Base-by-base conservation (phyloP, 92 coral and sea anemone species). In the Zoanthus sociatus region DNA sequence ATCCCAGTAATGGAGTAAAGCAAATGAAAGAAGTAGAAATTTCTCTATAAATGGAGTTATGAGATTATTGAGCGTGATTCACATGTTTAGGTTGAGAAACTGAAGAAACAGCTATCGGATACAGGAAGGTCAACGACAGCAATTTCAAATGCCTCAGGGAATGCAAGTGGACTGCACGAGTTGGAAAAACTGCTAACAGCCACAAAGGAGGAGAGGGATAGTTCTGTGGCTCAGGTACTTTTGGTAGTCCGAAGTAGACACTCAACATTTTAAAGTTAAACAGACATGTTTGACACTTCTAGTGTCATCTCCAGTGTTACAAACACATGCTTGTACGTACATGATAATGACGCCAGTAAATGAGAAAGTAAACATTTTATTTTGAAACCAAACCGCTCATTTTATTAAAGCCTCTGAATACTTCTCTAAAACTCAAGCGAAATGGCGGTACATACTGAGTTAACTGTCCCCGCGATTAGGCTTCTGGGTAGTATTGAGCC, bases 201-300 rank as follows among this genome's bases (percentile, higher is more conserved):
- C 8, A 83, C 93, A 14, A 85, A 84, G 60, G 92, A 94, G 9
- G 98, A 95, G 79, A 95, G 92, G 84, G 93, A 88, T n/a, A 92
- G 87, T 21, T 92, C 95, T 16, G 94, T 91, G 58, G 97, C 96
- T 12, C 98, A 95, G 98, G 98, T 95, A 58, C 66, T 50, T 9
- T 18, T 11, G 14, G 66, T 37, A 26, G 26, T 26, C 0, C 26
- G 26, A 26, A 26, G 26, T 26, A 26, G 26, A 26, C 26, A 26
- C 26, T 26, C 26, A 26, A 26, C 26, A 26, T 26, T 26, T 26
- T 26, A 26, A 26, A 26, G 26, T 26, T 26, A 26, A 26, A 26
- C 26, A 26, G 26, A 26, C 26, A 26, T 26, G 26, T 26, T 26
- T 51, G 56, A 51, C 56, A 51, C 56, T 51, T 51, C 56, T 51